Percentiles rank a stretch among this genome's conserved stretches.
Evolutionary conservation across 2,888 invertebrate genomes (phyloP).

Genomic region (Nephrotoma appendiculata): DNA sequence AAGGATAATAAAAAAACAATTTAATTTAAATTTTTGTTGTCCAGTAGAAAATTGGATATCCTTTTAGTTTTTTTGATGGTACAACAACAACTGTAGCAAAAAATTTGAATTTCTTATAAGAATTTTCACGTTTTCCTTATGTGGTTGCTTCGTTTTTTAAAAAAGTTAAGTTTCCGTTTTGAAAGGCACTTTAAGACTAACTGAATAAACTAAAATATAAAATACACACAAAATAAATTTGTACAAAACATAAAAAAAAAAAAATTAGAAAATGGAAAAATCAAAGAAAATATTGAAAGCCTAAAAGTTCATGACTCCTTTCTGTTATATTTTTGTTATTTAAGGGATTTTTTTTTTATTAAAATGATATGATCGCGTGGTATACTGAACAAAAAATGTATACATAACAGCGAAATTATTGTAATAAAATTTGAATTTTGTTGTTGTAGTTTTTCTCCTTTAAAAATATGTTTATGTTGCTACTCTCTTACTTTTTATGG

Average conservation of each 20-base stretch:
- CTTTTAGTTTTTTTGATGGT: background rate
- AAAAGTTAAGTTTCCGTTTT: background rate
- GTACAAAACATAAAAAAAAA: background rate
- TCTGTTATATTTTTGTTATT: background rate
- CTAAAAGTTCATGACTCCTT: slow-evolving; percentile 2
- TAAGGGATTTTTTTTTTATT: background rate
- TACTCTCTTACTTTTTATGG: background rate
- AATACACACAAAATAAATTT: background rate
- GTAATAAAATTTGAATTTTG: background rate
- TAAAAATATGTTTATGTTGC: background rate
- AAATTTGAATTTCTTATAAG: background rate
- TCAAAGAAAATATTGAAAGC: slow-evolving; percentile 1
- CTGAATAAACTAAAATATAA: background rate
- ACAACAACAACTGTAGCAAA: background rate
- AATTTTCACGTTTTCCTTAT: background rate
- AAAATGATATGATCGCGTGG: slow-evolving; percentile 3
- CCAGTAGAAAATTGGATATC: background rate
- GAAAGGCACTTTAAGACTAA: slow-evolving; percentile 1
- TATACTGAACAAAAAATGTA: background rate
- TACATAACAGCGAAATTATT: background rate
- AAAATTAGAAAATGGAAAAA: background rate
- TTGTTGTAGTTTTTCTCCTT: background rate
- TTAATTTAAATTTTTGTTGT: background rate
- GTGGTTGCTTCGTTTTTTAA: background rate
- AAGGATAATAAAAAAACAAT: background rate